Percentiles rank a stretch among this genome's conserved stretches.
Evolutionary conservation across 2,888 invertebrate genomes (phyloP).

Genomic region (Sarcophaga caerulescens): DNA sequence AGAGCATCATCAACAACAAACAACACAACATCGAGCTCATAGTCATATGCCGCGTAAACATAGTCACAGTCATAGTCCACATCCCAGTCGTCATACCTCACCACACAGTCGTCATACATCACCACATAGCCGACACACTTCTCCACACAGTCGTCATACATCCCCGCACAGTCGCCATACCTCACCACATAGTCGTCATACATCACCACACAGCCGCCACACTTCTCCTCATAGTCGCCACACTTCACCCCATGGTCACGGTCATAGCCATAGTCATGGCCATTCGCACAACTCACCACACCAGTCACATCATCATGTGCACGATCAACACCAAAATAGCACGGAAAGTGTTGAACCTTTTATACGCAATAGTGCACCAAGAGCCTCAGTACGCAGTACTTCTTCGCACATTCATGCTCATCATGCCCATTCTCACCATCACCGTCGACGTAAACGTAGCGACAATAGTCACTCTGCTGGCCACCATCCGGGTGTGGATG

Average conservation of each 20-base stretch:
- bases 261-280: slow-evolving; percentile 57
- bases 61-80: slow-evolving; percentile 71
- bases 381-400: slow-evolving; percentile 62
- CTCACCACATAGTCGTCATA: slow-evolving; percentile 71
- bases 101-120: slow-evolving; percentile 76
- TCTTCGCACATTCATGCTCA: slow-evolving; percentile 66
- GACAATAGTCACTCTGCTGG: slow-evolving; percentile 53
- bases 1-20: slow-evolving; percentile 45
- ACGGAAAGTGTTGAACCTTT: slow-evolving; percentile 58
- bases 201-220: slow-evolving; percentile 74
- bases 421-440: slow-evolving; percentile 68
- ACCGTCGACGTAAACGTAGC: slow-evolving; percentile 68
- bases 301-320: slow-evolving; percentile 72
- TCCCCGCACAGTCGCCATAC: slow-evolving; percentile 76
- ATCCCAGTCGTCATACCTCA: slow-evolving; percentile 76
- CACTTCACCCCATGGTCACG: slow-evolving; percentile 70
- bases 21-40: slow-evolving; percentile 67
- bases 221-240: slow-evolving; percentile 77
- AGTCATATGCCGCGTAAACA: slow-evolving; percentile 73
- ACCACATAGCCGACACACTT: slow-evolving; percentile 75
- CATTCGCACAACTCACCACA: slow-evolving; percentile 73
- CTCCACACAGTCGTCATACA: slow-evolving; percentile 74
- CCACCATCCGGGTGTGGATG: slow-evolving; percentile 72
- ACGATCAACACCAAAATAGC: slow-evolving; percentile 69
- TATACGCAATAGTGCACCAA: slow-evolving; percentile 62